phyloP scores from a whole-genome alignment of 2,113 vertebrate species.

The Eira barbara region DNA sequence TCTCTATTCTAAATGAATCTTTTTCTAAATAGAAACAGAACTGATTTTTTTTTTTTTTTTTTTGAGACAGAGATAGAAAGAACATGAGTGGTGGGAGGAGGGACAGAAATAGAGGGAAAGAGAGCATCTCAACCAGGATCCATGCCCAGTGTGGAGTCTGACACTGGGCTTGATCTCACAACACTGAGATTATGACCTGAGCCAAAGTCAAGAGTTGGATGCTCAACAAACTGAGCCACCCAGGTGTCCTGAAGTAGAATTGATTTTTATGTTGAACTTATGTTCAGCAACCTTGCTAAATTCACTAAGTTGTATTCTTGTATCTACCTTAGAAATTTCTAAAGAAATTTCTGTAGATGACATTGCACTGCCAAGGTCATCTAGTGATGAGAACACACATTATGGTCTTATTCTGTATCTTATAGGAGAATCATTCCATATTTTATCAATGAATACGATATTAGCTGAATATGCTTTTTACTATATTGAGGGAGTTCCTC shows the following conservation, averaged over 20 bases:
- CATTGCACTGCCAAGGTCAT: not conserved
- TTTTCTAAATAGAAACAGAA: not conserved
- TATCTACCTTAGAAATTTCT: not conserved
- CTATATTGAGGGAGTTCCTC: not conserved
- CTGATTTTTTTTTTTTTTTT: not conserved
- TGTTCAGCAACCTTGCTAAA: not conserved
- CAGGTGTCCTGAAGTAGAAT: too few relatives aligned
- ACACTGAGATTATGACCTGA: too few relatives aligned
- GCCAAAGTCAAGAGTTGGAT: too few relatives aligned
- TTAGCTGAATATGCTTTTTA: not conserved
- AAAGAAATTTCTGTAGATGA: not conserved
- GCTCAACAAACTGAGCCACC: too few relatives aligned
- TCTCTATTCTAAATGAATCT: not conserved
- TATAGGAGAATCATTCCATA: not conserved
- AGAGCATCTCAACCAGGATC: too few relatives aligned
- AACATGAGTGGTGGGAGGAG: too few relatives aligned
- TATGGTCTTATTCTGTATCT: not conserved
- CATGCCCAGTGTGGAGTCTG: too few relatives aligned
- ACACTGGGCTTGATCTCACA: too few relatives aligned
- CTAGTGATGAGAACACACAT: not conserved
- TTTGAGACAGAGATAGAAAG: too few relatives aligned
- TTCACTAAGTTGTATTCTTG: not conserved
- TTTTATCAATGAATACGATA: not conserved
- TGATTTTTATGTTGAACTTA: not conserved
- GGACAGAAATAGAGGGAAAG: too few relatives aligned